A percentile compares a stretch with the other conserved stretches of the same genome.
Conservation (phyloP, 1,140 invertebrate genomes). For the Rhyzopertha dominica region DNA sequence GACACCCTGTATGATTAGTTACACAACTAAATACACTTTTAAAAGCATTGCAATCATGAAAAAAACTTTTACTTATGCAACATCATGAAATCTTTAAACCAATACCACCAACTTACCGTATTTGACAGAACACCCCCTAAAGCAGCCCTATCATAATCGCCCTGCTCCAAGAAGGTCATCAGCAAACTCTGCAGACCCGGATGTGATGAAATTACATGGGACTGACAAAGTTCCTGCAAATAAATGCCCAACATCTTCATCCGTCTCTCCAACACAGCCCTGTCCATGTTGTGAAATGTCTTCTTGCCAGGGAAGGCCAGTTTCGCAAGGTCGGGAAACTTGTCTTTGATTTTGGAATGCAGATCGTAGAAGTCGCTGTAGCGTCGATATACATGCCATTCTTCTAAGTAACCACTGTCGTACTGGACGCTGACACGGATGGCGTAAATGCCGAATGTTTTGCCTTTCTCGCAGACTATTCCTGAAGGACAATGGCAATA, state of each 20-base stretch:
- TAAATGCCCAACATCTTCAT: conserved; percentile 83
- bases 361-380: conserved; percentile 93
- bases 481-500: conserved; percentile 50
- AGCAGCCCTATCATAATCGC: conserved; percentile 69
- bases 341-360: conserved; percentile 70
- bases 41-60: too few species aligned
- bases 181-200: conserved; percentile 64
- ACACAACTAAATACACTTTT: too few species aligned
- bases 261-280: conserved; percentile 78
- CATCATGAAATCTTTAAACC: too few species aligned
- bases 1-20: too few species aligned
- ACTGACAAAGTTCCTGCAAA: conserved; percentile 64
- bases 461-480: conserved; percentile 70
- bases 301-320: conserved; percentile 89
- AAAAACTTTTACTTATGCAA: too few species aligned
- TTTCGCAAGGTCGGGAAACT: conserved; percentile 74
- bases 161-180: conserved; percentile 71
- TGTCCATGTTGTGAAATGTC: conserved; percentile 88
- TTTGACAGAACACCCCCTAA: conserved; percentile 54
- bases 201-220: conserved; percentile 57
- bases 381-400: conserved; percentile 74
- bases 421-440: conserved; percentile 69
- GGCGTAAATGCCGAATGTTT: conserved; percentile 85
- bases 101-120: conserved; percentile 50
- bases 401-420: conserved; percentile 61